Evolutionary conservation across 2,113 vertebrate species (phyloP), one percentile per base, ranked within the genome.

Genomic region (Coturnix japonica): DNA sequence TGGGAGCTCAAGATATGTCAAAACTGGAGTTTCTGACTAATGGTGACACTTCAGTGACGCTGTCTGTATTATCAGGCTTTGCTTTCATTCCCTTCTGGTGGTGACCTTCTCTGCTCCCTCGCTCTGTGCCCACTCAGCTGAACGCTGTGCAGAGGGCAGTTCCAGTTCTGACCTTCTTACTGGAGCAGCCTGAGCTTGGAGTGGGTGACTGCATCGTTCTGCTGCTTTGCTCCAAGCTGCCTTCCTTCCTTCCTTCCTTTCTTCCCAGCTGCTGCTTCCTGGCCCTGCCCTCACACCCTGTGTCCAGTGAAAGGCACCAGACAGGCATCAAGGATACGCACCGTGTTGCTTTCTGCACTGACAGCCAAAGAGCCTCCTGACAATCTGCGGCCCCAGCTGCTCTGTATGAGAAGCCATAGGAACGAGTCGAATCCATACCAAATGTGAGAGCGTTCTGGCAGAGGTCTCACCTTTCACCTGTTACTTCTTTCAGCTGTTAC

Each of bases 291-390:
- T 56, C 30, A n/a, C 18, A 19, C 10, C 28, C 28, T 3, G 26
- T n/a, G 18, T 72, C 49, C 80, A 6, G 57, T 63, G 80, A 70
- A 30, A 75, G 90, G 90, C 86, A 46, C 57, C 64, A 3, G 70
- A 20, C 19, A 7, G 72, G 77, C 89, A 95, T 81, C 76, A 19
- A 94, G 88, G 90, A 54, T 18, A 23, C 17, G 63, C 17, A 25
- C 59, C 18, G 63, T 13, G 2, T 65, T 1, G 0, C 16, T 72
- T 51, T 80, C 56, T 1, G 0, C 54, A 57, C 89, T 47, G 89
- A 79, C 59, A 28, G 94, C 96, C 96, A 94, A 96, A 96, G 94
- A 93, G 81, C 47, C 77, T 91, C 70, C 81, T 67, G 95, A 91
- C 92, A 91, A 71, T 93, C 95, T 87, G 94, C 76, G 71, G 73